Evolutionary conservation across 2,113 vertebrate species (phyloP), one percentile per base, ranked within the genome.

Genomic region (Otolemur garnettii): DNA sequence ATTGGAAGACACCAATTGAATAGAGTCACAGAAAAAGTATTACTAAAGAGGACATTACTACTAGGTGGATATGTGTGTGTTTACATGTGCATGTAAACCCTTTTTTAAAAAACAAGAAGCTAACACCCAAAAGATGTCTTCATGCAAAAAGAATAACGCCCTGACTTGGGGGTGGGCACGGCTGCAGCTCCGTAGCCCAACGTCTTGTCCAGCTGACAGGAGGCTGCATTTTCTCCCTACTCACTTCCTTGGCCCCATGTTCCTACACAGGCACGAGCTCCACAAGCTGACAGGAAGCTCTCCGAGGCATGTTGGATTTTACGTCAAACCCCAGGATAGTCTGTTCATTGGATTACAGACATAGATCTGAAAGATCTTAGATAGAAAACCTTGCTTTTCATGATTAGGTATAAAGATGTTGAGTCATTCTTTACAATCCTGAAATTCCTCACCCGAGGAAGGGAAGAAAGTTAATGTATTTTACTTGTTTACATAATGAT

Each of bases 321-420:
- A 64, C 72, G 74, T 59, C 60, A 95, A 78, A 96, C 7, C 28
- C 53, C 18, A 53, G 38, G 18, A 83, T 66, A 69, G 18, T 38
- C 38, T 66, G 80, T 42, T 81, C 24, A 12, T 5, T 35, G 4
- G 6, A 22, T 84, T 28, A 77, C 2, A 95, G 42, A 55, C 50
- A 91, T 13, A 79, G 19, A 62, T 3, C 75, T 35, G 38, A 91
- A 59, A n/a, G 17, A 91, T 69, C 78, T 83, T 69, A 93, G 91
- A 77, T 83, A 77, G 3, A 30, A 84, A 72, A 60, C 57, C 8
- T 45, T 38, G 21, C 60, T 83, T 74, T 26, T 12, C n/a, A 69
- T 66, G 5, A 91, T 22, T 89, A 62, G 13, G 66, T 55, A 10
- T 87, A 21, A 92, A 35, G 74, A 88, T 78, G 57, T 83, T 69